These are phyloP conservation scores for Tholera decimalis DNA, from an alignment of 2,888 invertebrate genomes.

Conservation along the genomic window DNA sequence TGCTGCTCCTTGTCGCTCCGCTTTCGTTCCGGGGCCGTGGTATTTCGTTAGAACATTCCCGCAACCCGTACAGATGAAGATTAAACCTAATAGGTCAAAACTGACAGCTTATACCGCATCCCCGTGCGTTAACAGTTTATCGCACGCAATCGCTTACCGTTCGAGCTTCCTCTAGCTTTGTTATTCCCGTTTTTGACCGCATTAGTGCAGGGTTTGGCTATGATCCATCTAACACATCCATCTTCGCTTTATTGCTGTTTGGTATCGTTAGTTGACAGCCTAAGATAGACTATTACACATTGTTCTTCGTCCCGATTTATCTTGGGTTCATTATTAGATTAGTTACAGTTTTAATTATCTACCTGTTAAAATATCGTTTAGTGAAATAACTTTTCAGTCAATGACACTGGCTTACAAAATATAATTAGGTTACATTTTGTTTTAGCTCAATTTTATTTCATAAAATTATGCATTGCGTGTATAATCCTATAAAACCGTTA, in stretches of 20 bases:
- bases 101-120: background rate
- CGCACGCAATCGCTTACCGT: background rate
- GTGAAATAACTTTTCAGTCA: background rate
- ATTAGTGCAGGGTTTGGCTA: conserved; percentile 46
- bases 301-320: background rate
- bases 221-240: conserved; percentile 45
- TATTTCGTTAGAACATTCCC: too few relatives aligned
- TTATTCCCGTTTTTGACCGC: conserved; percentile 35
- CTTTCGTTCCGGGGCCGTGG: too few relatives aligned
- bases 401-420: too few relatives aligned
- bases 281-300: conserved; percentile 3
- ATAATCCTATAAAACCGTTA: too few relatives aligned
- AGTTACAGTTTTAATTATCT: background rate
- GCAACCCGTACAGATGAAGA: too few relatives aligned
- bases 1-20: too few relatives aligned
- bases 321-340: background rate
- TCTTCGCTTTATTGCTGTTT: conserved; percentile 47
- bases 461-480: too few relatives aligned
- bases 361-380: background rate
- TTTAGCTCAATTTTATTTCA: too few relatives aligned
- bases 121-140: background rate
- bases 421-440: too few relatives aligned
- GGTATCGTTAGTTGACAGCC: conserved; percentile 23
- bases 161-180: conserved; percentile 18
- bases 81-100: too few relatives aligned